These are phyloP conservation scores for Leptodirus hochenwartii DNA, from an alignment of 2,888 invertebrate genomes.

Conservation along the genomic window DNA sequence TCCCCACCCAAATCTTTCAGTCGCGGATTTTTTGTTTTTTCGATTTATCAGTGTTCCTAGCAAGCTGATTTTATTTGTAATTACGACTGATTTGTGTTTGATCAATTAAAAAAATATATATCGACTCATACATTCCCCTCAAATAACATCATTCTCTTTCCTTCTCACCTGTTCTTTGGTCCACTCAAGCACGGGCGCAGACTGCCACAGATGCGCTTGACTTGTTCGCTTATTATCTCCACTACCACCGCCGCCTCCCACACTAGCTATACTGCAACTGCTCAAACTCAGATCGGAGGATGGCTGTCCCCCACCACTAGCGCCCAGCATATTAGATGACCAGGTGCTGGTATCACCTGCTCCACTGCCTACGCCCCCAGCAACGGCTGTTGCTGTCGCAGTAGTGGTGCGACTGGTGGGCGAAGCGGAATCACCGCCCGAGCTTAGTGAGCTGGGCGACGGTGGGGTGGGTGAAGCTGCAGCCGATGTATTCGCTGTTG, in stretches of 20 bases:
- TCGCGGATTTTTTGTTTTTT: too few species aligned
- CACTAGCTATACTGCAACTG: constrained; percentile 40
- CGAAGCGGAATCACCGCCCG: constrained; percentile 23
- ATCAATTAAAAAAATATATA: too few species aligned
- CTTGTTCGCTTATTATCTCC: constrained; percentile 30
- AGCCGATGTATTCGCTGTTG: too few species aligned
- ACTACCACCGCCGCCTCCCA: not conserved
- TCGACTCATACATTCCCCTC: not conserved
- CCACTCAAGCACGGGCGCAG: constrained; percentile 58
- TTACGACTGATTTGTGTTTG: too few species aligned
- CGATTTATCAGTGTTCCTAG: too few species aligned
- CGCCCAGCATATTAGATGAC: constrained; percentile 21
- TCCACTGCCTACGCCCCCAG: constrained; percentile 36
- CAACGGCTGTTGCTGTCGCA: constrained; percentile 45
- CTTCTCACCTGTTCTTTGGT: constrained; percentile 53
- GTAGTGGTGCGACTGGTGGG: constrained; percentile 34
- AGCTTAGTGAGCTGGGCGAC: constrained; percentile 13
- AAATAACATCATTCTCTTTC: not conserved
- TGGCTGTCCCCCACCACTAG: constrained; percentile 19
- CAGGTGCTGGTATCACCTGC: constrained; percentile 23
- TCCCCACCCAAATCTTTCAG: too few species aligned
- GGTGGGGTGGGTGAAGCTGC: constrained; percentile 13
- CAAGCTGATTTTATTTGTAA: too few species aligned
- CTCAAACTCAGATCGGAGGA: constrained; percentile 36
- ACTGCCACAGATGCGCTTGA: constrained; percentile 50